These are phyloP conservation scores for Lucilia cuprina DNA, from an alignment of 1,140 invertebrate genomes.

Conservation along the genomic window DNA sequence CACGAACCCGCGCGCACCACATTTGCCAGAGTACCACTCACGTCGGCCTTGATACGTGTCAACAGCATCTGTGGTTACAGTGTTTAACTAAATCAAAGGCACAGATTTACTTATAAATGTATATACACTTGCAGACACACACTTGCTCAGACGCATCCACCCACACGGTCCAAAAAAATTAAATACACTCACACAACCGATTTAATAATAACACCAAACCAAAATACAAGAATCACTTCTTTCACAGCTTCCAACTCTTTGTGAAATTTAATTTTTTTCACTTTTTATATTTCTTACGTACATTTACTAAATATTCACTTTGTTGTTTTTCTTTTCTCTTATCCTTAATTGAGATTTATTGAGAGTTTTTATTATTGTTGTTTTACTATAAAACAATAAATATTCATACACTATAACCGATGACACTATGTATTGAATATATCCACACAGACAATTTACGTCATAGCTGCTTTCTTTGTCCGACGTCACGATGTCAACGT, in stretches of 20 bases:
- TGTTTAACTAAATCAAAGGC: constrained; percentile 27
- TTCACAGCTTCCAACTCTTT: background rate
- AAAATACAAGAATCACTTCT: background rate
- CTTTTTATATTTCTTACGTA: background rate
- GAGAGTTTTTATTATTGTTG: background rate
- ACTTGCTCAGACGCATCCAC: background rate
- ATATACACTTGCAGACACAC: background rate
- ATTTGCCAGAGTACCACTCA: constrained; percentile 26
- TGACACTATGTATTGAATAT: background rate
- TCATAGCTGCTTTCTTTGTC: constrained; percentile 28
- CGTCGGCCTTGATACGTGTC: constrained; percentile 50
- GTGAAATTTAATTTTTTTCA: background rate
- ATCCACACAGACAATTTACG: background rate
- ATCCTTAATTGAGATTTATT: background rate
- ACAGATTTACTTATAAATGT: background rate
- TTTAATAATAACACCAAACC: background rate
- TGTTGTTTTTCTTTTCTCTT: background rate
- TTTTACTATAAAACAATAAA: background rate
- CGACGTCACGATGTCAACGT: constrained; percentile 46
- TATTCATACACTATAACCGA: background rate
- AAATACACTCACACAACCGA: background rate
- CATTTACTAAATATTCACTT: background rate
- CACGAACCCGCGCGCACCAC: constrained; percentile 34
- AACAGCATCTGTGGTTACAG: constrained; percentile 48
- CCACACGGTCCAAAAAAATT: background rate